Percentiles rank a stretch among this genome's conserved stretches.
These are phyloP conservation scores for Neodontobutis hainanensis DNA, from an alignment of 2,113 vertebrate genomes.

Conservation along the genomic window DNA sequence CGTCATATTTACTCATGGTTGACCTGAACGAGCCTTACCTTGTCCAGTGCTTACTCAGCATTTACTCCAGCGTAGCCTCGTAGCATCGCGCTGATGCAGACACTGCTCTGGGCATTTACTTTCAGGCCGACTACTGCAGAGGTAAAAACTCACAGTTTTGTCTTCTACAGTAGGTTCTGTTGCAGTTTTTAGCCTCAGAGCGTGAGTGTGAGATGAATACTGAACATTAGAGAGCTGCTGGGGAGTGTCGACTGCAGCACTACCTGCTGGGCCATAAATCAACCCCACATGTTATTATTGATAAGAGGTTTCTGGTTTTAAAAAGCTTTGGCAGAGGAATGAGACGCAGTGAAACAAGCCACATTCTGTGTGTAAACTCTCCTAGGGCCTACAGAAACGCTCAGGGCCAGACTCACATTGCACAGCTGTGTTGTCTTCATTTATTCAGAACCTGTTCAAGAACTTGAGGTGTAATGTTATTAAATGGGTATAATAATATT, in stretches of 20 bases:
- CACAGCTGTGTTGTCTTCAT: not conserved
- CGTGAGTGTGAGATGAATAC: conserved; percentile 57
- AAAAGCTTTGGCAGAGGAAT: too few relatives aligned
- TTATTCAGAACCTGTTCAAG: not conserved
- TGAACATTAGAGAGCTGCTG: conserved; percentile 45
- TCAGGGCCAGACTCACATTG: too few relatives aligned
- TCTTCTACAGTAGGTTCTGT: conserved; percentile 5
- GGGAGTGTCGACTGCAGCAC: conserved; percentile 3
- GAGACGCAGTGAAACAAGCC: too few relatives aligned
- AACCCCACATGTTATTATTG: conserved; percentile 41
- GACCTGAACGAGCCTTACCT: conserved; percentile 8
- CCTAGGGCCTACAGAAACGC: too few relatives aligned
- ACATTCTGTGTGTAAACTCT: too few relatives aligned
- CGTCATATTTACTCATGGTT: conserved; percentile 8
- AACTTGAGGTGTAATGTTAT: conserved; percentile 26
- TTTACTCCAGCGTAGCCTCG: conserved; percentile 25
- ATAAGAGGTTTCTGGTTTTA: conserved; percentile 12
- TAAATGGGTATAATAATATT: conserved; percentile 9
- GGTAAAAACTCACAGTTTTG: not conserved
- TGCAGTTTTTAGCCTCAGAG: conserved; percentile 47
- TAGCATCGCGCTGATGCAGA: conserved; percentile 22
- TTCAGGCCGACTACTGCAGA: not conserved
- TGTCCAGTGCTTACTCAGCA: conserved; percentile 13
- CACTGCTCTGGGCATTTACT: conserved; percentile 23
- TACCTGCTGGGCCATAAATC: conserved; percentile 46